Percentiles rank a stretch among this genome's conserved stretches.
Evolutionary conservation across 2,888 invertebrate species (phyloP).

Genomic region (Drosophila villosipedis): DNA sequence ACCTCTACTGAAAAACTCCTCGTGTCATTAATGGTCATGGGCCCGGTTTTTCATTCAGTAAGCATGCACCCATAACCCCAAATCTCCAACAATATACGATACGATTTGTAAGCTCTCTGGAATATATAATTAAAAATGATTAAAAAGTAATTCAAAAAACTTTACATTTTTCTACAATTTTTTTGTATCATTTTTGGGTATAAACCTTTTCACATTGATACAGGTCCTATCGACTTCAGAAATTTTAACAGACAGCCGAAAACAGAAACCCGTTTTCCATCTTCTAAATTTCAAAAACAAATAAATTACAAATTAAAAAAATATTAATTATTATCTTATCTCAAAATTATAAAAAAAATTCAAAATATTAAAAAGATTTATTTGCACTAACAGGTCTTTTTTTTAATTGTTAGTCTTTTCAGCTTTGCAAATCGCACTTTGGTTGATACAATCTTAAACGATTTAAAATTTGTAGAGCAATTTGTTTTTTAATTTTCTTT

Average conservation of each 20-base stretch:
- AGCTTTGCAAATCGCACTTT: neutral
- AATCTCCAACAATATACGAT: neutral
- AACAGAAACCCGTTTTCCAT: neutral
- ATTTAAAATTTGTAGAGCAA: neutral
- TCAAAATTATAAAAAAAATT: neutral
- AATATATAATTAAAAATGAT: neutral
- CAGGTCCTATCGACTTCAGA: neutral
- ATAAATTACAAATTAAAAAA: neutral
- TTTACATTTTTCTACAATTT: neutral
- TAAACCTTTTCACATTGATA: neutral
- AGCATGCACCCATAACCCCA: no score
- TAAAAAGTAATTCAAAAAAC: neutral
- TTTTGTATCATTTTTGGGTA: neutral
- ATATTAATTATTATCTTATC: accelerated
- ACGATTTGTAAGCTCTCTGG: accelerated
- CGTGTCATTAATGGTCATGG: no score
- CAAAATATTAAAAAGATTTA: neutral
- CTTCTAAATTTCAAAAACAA: neutral
- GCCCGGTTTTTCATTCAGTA: no score
- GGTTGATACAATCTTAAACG: neutral
- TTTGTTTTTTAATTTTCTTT: neutral
- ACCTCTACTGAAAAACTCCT: no score
- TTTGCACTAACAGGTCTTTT: neutral
- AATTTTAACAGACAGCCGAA: neutral
- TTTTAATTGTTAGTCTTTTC: neutral